phyloP scores from a whole-genome alignment of 2,888 invertebrate species.

The Oasisia sp. region DNA sequence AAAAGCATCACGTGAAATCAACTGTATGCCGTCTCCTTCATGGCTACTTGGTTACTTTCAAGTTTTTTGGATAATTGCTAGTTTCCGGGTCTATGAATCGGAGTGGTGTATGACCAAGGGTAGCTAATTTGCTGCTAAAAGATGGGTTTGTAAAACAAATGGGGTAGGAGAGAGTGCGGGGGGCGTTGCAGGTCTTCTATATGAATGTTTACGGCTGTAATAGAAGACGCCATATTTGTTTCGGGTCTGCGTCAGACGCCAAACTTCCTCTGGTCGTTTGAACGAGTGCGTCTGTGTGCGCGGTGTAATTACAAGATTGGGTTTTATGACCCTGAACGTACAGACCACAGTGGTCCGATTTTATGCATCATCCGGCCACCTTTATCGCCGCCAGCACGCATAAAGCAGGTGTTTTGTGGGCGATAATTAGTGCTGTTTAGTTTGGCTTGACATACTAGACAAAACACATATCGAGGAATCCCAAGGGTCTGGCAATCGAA shows the following conservation, averaged over 20 bases:
- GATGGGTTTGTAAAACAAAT: too few relatives aligned
- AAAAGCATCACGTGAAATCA: too few relatives aligned
- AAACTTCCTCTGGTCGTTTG: neutral
- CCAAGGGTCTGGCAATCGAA: neutral
- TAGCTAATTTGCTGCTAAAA: too few relatives aligned
- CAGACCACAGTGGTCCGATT: constrained; percentile 6
- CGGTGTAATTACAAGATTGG: neutral
- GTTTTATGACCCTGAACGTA: neutral
- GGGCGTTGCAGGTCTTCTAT: neutral
- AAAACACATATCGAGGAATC: neutral
- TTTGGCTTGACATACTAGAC: neutral
- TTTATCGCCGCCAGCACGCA: neutral
- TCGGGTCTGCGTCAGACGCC: neutral
- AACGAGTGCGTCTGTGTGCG: neutral
- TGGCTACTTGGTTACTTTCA: too few relatives aligned
- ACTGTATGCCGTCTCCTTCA: too few relatives aligned
- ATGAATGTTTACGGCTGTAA: neutral
- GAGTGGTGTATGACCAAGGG: too few relatives aligned
- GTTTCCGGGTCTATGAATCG: too few relatives aligned
- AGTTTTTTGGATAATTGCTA: too few relatives aligned
- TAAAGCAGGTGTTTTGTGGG: neutral
- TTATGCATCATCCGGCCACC: neutral
- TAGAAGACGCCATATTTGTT: neutral
- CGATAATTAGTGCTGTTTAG: neutral
- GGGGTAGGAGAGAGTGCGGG: too few relatives aligned